Percentiles rank a stretch among this genome's conserved stretches.
These are phyloP conservation scores for Nomia melanderi DNA, from an alignment of 1,140 invertebrate species.

Conservation along the genomic window DNA sequence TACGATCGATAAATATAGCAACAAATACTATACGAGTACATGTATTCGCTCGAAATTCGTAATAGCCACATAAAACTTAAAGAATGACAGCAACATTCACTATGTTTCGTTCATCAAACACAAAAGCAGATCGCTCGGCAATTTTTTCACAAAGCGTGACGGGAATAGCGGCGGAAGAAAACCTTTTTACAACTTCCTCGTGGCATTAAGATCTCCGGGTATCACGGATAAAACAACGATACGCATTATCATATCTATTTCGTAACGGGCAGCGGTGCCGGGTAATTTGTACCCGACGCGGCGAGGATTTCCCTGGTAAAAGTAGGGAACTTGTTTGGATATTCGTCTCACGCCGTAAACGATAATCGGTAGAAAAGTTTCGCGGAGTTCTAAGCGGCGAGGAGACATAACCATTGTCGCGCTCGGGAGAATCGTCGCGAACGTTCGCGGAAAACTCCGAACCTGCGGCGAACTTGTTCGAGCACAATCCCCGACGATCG, in stretches of 20 bases:
- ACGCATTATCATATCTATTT: slow-evolving; percentile 5
- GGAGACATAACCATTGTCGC: slow-evolving; percentile 17
- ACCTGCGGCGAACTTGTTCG: no score
- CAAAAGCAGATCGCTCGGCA: no score
- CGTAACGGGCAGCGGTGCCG: neutral
- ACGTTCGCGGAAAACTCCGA: no score
- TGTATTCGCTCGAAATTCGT: no score
- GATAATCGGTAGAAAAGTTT: slow-evolving; percentile 43
- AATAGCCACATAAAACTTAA: no score
- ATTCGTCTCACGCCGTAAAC: slow-evolving; percentile 42
- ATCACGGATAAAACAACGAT: neutral
- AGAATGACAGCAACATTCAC: no score
- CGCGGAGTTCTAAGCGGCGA: neutral
- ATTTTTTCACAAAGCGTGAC: neutral
- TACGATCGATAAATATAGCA: no score
- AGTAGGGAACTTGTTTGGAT: slow-evolving; percentile 19
- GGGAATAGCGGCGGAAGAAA: neutral
- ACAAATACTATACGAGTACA: no score
- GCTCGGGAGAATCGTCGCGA: neutral
- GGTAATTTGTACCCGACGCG: neutral
- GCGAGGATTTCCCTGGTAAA: neutral
- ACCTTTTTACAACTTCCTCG: neutral
- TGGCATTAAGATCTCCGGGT: neutral
- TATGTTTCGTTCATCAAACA: no score
- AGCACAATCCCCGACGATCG: no score